These are phyloP conservation scores for Hipposideros armiger DNA, from an alignment of 2,113 vertebrate species.

Conservation along the genomic window DNA sequence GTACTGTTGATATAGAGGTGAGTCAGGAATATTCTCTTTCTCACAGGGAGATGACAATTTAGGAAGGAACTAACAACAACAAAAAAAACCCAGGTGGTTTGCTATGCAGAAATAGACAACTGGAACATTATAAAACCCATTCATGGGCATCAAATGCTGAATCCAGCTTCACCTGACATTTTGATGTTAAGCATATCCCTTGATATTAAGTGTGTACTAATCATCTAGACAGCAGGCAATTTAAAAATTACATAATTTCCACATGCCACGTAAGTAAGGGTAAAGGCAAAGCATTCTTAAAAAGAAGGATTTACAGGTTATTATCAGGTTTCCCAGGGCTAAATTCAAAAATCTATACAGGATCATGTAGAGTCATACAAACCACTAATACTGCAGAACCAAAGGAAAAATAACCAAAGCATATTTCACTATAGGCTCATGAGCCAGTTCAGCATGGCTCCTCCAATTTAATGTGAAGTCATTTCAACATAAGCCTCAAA, in stretches of 20 bases:
- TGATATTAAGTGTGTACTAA: background rate
- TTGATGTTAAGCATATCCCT: constrained; percentile 21
- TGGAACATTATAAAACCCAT: background rate
- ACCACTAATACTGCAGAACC: background rate
- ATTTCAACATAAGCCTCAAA: background rate
- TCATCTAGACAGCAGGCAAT: background rate
- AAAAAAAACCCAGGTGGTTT: background rate
- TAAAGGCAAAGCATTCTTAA: background rate
- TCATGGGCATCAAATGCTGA: background rate
- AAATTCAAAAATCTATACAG: background rate
- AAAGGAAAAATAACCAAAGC: background rate
- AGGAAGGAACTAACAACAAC: background rate
- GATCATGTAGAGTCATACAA: background rate
- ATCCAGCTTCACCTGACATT: background rate
- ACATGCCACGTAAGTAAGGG: background rate
- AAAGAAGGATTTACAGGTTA: background rate
- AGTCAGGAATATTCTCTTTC: background rate
- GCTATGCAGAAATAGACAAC: background rate
- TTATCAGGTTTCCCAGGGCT: background rate
- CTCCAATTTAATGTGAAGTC: background rate
- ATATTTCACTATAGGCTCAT: background rate
- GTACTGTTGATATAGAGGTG: background rate
- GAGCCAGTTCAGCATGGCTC: background rate
- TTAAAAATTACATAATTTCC: background rate
- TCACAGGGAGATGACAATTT: background rate